Evolutionary conservation across 2,888 invertebrate species (phyloP), one percentile per base, ranked within the genome.

Genomic region (Anaspis maculata): DNA sequence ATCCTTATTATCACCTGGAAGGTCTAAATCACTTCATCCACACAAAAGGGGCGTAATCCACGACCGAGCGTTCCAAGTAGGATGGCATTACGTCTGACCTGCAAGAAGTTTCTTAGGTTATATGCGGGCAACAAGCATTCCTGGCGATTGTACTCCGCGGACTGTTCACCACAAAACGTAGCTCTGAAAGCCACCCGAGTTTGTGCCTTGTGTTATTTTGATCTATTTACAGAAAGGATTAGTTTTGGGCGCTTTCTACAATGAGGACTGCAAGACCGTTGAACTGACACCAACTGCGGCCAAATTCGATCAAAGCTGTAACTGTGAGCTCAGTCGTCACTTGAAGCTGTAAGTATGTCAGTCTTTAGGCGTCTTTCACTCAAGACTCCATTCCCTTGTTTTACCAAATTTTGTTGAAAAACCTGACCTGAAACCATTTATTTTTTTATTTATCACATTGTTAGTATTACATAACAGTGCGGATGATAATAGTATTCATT

Each of bases 181-280:
- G 29, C 28, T n/a, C 9, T 19, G 26, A 16, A 30, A 19, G 9
- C 19, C 19, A 19, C 19, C 19, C 19, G 5, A 5, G 19, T 9
- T 9, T 5, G 9, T 19, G 19, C 9, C 19, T 19, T 9, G 9
- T 19, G 19, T 19, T 19, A 19, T 49, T 49, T 32, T n/a, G n/a
- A n/a, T n/a, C n/a, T n/a, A n/a, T n/a, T n/a, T n/a, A n/a, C 39
- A 73, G 73, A 71, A 67, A 61, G 73, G 74, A 39, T 56, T 74
- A 42, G 71, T 73, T 37, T 61, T 74, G 39, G 74, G 74, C 34
- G 68, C 70, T 21, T 72, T 72, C 44, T 46, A 52, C 22, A 63
- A 66, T 41, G 61, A 67, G 39, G 64, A 68, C 31, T 57, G 64
- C 42, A 59, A 62, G 35, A 55, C 50, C 24, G 45, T 70, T 34